Percentiles rank a stretch among this genome's conserved stretches.
These are phyloP conservation scores for Emydoidea blandingii DNA, from an alignment of 2,797 vertebrate species.

Conservation along the genomic window DNA sequence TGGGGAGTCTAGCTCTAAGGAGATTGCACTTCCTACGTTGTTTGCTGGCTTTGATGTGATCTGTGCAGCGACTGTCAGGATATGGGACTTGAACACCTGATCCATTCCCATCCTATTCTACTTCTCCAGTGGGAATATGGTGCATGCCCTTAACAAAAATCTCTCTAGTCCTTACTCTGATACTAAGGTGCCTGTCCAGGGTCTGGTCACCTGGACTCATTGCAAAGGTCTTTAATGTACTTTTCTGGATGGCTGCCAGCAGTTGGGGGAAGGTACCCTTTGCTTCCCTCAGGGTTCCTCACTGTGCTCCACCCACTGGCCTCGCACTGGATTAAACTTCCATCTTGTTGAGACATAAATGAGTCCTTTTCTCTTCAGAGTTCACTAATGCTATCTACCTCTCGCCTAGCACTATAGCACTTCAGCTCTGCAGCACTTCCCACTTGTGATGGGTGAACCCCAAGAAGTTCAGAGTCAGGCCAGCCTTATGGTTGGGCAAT, in stretches of 20 bases:
- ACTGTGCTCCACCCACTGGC: background rate
- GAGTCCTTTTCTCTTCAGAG: background rate
- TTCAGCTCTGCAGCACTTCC: background rate
- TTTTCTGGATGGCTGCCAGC: background rate
- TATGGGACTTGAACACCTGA: too few relatives aligned
- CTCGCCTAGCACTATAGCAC: background rate
- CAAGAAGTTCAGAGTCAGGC: background rate
- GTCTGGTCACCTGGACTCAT: background rate
- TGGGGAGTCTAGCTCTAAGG: background rate
- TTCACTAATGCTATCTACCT: background rate
- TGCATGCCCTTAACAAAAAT: background rate
- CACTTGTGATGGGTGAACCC: too few relatives aligned
- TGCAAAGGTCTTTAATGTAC: background rate
- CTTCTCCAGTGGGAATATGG: background rate
- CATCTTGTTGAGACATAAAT: background rate
- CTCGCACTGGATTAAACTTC: background rate
- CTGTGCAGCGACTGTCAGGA: background rate
- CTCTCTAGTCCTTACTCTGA: background rate
- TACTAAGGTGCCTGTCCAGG: background rate
- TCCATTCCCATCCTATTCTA: background rate
- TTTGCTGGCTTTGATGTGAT: background rate
- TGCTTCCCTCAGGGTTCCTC: background rate
- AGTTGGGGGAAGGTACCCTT: background rate
- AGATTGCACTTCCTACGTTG: background rate
- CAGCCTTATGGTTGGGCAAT: too few relatives aligned